Percentiles rank a stretch among this genome's conserved stretches.
Evolutionary conservation across 2,888 invertebrate species (phyloP).

Genomic region (Carpatolechia fugitivella): DNA sequence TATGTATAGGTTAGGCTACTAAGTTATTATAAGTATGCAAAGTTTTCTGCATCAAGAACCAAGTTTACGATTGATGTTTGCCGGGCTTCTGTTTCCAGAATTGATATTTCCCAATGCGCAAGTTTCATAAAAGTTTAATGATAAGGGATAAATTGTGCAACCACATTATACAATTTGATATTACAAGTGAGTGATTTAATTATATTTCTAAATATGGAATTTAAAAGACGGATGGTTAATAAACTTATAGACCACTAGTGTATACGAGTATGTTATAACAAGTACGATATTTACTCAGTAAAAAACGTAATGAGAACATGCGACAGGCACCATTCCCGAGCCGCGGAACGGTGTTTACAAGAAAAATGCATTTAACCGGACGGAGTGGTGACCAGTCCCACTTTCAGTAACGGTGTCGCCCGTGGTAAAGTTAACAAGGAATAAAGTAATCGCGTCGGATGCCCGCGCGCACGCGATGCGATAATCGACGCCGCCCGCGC

Average conservation of each 20-base stretch:
- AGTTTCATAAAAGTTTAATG: too few species aligned
- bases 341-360: slow-evolving; percentile 14
- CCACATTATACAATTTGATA: too few species aligned
- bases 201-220: too few species aligned
- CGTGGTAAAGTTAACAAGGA: slow-evolving; percentile 31
- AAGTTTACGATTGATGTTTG: not conserved
- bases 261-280: too few species aligned
- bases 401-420: slow-evolving; percentile 31
- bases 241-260: too few species aligned
- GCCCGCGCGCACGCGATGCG: slow-evolving; percentile 20
- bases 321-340: not conserved
- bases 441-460: slow-evolving; percentile 31
- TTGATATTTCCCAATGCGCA: too few species aligned
- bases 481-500: slow-evolving; percentile 20
- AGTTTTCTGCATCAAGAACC: not conserved
- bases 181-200: too few species aligned
- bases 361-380: slow-evolving; percentile 17
- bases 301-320: slow-evolving; percentile 9
- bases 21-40: too few species aligned
- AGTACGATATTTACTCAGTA: not conserved
- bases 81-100: too few species aligned
- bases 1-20: not conserved
- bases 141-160: too few species aligned
- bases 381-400: slow-evolving; percentile 18
- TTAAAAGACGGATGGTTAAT: too few species aligned